Percentiles rank a stretch among this genome's conserved stretches.
phyloP scores from a whole-genome alignment of 2,888 invertebrate species.

The Unio delphinus region DNA sequence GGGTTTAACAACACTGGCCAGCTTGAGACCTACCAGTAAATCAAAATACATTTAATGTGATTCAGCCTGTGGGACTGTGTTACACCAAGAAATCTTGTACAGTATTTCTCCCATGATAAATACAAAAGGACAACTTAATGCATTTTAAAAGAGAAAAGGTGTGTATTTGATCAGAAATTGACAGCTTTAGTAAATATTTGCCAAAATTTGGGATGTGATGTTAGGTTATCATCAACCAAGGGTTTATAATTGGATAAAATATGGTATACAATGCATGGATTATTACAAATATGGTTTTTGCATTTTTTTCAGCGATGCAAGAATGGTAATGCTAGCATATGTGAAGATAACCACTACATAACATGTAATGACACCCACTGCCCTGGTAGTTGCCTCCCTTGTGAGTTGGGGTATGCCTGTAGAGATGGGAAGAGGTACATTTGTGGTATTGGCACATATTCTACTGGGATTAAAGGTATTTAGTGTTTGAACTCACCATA shows the following conservation, averaged over 20 bases:
- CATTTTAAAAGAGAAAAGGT: too few species aligned
- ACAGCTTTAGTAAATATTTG: too few species aligned
- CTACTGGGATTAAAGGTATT: conserved; percentile 26
- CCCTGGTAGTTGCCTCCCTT: conserved; percentile 28
- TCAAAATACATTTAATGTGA: background rate
- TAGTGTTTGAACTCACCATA: too few species aligned
- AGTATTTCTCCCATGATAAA: background rate
- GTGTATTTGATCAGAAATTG: too few species aligned
- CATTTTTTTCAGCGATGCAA: conserved; percentile 1
- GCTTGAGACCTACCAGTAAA: too few species aligned
- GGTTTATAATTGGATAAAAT: too few species aligned
- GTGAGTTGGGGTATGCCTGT: conserved; percentile 44
- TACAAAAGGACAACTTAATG: too few species aligned
- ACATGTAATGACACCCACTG: conserved; percentile 36
- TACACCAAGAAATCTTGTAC: background rate
- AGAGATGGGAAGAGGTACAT: conserved; percentile 31
- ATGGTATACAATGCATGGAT: too few species aligned
- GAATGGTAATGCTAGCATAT: conserved; percentile 38
- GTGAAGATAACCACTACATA: conserved; percentile 31
- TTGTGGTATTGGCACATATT: conserved; percentile 39
- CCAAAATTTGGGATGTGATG: too few species aligned
- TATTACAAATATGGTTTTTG: too few species aligned
- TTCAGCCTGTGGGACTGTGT: background rate
- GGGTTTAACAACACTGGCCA: too few species aligned
- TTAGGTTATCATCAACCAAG: too few species aligned